phyloP scores from a whole-genome alignment of 1,140 invertebrate species.

The Neotoxoptera formosana region DNA sequence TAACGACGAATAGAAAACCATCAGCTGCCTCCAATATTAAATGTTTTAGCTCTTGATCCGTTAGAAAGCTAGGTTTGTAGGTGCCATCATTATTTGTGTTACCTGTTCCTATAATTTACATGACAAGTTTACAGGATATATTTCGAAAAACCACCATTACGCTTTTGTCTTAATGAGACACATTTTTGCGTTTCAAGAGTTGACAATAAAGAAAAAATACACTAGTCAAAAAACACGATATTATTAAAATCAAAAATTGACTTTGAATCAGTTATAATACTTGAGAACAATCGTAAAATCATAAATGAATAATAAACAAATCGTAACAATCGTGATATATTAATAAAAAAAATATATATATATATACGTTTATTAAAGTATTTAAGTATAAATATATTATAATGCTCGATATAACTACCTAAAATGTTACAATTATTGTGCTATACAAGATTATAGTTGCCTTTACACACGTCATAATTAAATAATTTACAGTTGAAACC shows the following conservation, averaged over 20 bases:
- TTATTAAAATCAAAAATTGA: not conserved
- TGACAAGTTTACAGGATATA: not conserved
- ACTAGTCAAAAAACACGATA: not conserved
- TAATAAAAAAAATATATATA: not conserved
- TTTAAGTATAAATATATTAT: not conserved
- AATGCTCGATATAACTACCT: not conserved
- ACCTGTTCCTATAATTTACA: constrained; percentile 78
- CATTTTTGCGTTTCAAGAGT: not conserved
- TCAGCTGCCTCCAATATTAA: constrained; percentile 98
- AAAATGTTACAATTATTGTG: not conserved
- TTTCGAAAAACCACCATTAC: not conserved
- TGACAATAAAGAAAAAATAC: not conserved
- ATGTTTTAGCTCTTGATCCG: constrained; percentile 99
- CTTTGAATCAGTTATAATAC: not conserved
- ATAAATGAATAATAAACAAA: too few relatives aligned
- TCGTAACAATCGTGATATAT: not conserved
- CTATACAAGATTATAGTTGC: not conserved
- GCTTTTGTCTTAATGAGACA: not conserved
- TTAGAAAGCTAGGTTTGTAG: constrained; percentile 98
- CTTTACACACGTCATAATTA: not conserved
- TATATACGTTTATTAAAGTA: too few relatives aligned
- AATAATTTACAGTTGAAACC: not conserved
- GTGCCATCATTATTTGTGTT: constrained; percentile 90
- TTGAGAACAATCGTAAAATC: too few relatives aligned
- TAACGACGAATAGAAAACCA: constrained; percentile 98